Evolutionary conservation across 1,140 invertebrate genomes (phyloP), one percentile per base, ranked within the genome.

Genomic region (Zelostemma sp.): DNA sequence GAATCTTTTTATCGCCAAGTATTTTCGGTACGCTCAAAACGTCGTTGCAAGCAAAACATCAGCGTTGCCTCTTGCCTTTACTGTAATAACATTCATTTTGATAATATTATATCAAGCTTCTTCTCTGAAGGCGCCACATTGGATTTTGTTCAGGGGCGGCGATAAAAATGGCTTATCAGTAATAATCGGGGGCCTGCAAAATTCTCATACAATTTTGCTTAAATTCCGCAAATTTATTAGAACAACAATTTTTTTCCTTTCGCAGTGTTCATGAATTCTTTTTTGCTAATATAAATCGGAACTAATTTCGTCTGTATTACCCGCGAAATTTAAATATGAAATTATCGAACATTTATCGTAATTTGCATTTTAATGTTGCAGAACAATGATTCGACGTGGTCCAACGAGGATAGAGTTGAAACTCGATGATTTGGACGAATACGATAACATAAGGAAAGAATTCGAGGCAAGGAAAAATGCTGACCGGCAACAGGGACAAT

Each of bases 401-500:
- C 89, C 92, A 48, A 94, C 92, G 11, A 88, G 91, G 73, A 91
- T 94, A 64, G 91, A 91, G 64, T 82, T 93, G 64, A 92, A 92
- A 79, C 81, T 93, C 12, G 91, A 93, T 19, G 93, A 94, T 83
- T 82, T 94, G 18, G 86, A 89, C 70, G 93, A 94, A 77, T 93
- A 91, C 75, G 90, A 93, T 69, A 72, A 82, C 0, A 84, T 86
- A 65, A 86, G 82, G 45, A 87, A 89, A 53, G 86, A 87, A 75
- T 81, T 84, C 15, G 81, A 86, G 55, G 69, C 75, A 1, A 86
- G 85, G 56, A 88, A 89, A 76, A 86, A 87, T 65, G 80, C 85
- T 46, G 87, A 89, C 31, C 88, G 87, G 35, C 84, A 80, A 11
- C 19, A 51, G 33, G 47, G 53, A 18, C 40, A 45, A 74, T 49